These are phyloP conservation scores for Netelia inedita DNA, from an alignment of 2,888 invertebrate species.

Conservation along the genomic window DNA sequence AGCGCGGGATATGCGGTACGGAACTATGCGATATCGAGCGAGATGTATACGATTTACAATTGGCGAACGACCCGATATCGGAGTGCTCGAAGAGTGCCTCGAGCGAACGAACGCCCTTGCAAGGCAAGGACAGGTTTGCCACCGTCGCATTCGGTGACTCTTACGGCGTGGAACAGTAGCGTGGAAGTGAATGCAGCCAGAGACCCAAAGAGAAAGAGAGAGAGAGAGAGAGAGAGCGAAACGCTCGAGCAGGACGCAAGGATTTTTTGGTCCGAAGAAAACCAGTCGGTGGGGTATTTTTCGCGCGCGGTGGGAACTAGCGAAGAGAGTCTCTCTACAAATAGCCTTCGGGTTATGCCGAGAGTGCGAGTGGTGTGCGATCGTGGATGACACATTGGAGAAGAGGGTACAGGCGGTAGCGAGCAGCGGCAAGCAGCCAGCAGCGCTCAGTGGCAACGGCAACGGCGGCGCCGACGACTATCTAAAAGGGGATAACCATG, in stretches of 20 bases:
- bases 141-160: conserved; percentile 50
- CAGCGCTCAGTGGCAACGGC: conserved; percentile 52
- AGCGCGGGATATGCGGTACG: background rate
- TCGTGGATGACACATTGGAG: conserved; percentile 10
- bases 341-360: conserved; percentile 79
- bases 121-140: conserved; percentile 68
- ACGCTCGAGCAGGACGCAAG: conserved; percentile 28
- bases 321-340: conserved; percentile 79
- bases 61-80: background rate
- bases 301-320: conserved; percentile 78
- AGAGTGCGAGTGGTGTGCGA: conserved; percentile 58
- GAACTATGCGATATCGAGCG: background rate
- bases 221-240: conserved; percentile 34
- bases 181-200: conserved; percentile 38
- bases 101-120: conserved; percentile 69
- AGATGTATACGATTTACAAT: background rate
- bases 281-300: conserved; percentile 63
- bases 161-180: conserved; percentile 48
- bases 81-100: background rate
- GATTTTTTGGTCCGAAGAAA: conserved; percentile 61
- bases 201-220: background rate
- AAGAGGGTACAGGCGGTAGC: conserved; percentile 3
- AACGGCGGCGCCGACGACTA: conserved; percentile 58
- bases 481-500: conserved; percentile 75
- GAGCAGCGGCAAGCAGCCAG: conserved; percentile 54